These are phyloP conservation scores for Felis catus DNA, from an alignment of 2,113 vertebrate species.

Conservation along the genomic window DNA sequence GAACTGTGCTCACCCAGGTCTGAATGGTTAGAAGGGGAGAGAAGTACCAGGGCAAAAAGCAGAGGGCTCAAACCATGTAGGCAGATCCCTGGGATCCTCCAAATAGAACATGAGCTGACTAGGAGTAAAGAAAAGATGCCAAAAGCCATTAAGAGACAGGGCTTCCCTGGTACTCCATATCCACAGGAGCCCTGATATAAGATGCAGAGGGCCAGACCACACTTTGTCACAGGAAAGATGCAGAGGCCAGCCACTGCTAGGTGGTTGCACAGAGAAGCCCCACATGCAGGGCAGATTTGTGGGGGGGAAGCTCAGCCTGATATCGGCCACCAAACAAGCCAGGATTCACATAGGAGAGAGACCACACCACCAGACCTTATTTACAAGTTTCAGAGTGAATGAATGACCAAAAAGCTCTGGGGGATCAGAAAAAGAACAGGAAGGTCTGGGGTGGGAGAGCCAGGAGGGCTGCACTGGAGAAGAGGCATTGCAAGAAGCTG, in stretches of 20 bases:
- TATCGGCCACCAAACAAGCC: neutral
- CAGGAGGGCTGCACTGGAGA: neutral
- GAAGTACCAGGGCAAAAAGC: neutral
- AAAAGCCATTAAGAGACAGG: neutral
- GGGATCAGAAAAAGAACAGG: neutral
- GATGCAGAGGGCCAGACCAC: neutral
- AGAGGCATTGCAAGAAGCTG: neutral
- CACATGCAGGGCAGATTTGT: neutral
- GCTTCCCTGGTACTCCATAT: too few relatives aligned
- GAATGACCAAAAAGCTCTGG: neutral
- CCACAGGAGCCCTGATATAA: fast-evolving
- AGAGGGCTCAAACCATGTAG: fast-evolving
- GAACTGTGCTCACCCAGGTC: neutral
- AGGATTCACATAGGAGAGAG: neutral
- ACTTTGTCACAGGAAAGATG: neutral
- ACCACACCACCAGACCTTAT: neutral
- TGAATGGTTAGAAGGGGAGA: neutral
- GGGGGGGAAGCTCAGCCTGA: neutral
- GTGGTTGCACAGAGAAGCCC: neutral
- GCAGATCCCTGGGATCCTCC: neutral
- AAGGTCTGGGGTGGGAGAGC: neutral
- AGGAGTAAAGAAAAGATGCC: neutral
- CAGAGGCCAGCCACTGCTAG: neutral
- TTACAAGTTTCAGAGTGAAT: neutral
- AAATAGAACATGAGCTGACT: neutral